Evolutionary conservation across 2,797 vertebrate species (phyloP).

Genomic region (Sebastes goodei): DNA sequence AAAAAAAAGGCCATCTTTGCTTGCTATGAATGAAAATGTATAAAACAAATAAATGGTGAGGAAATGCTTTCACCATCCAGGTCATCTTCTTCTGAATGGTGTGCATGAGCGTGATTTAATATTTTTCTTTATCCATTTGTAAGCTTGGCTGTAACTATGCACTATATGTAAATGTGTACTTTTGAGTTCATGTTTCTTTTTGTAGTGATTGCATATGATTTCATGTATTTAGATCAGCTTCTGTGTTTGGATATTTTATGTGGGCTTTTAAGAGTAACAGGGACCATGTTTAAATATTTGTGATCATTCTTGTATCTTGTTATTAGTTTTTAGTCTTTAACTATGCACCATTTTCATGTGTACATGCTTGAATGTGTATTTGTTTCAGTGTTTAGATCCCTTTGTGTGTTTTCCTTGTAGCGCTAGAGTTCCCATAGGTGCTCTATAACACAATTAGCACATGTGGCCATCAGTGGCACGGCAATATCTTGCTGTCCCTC

Average conservation of each 20-base stretch:
- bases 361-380: background rate
- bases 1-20: conserved; percentile 42
- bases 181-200: background rate
- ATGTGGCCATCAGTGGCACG: conserved; percentile 27
- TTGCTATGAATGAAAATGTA: conserved; percentile 45
- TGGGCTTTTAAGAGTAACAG: background rate
- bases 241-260: background rate
- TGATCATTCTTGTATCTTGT: background rate
- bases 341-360: background rate
- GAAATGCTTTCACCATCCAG: background rate
- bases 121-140: background rate
- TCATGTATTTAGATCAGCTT: background rate
- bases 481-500: conserved; percentile 18
- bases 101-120: background rate
- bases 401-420: background rate
- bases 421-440: conserved; percentile 21
- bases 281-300: background rate
- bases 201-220: background rate
- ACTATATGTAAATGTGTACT: background rate
- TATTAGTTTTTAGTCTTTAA: background rate
- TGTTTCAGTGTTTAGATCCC: background rate
- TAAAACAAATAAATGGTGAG: conserved; percentile 37
- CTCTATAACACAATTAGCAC: conserved; percentile 60
- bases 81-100: background rate
- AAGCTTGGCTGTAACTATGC: background rate